Conservation (phyloP, 1,140 invertebrate genomes). For the Zaprionus taronus region DNA sequence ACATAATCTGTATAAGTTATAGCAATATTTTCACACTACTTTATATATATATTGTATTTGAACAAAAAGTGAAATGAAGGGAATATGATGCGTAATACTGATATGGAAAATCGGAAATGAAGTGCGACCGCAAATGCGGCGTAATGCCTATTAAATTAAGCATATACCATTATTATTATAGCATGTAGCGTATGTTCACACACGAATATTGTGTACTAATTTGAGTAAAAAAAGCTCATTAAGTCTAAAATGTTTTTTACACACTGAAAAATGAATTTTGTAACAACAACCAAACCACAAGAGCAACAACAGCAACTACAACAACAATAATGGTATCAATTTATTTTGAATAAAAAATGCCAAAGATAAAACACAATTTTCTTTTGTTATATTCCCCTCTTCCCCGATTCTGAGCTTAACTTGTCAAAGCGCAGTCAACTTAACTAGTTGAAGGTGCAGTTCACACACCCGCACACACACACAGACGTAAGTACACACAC, state of each 20-base stretch:
- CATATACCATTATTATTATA: conserved; percentile 41
- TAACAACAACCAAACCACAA: conserved; percentile 24
- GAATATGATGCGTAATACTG: neutral
- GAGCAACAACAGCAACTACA: conserved; percentile 34
- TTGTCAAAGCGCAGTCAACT: neutral
- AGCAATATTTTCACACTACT: conserved; percentile 54
- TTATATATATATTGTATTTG: conserved; percentile 8
- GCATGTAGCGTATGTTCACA: conserved; percentile 59
- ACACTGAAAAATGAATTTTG: conserved; percentile 61
- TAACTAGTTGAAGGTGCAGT: neutral
- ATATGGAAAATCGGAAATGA: conserved; percentile 26
- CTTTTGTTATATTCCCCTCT: neutral
- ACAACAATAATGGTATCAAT: conserved; percentile 67
- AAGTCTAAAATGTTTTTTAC: conserved; percentile 63
- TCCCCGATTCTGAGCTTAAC: neutral
- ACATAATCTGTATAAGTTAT: conserved; percentile 55
- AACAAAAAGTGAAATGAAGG: neutral
- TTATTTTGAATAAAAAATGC: conserved; percentile 81
- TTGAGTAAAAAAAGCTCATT: conserved; percentile 67
- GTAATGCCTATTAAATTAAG: conserved; percentile 74
- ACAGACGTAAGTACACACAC: conserved; percentile 14
- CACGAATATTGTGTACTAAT: conserved; percentile 46
- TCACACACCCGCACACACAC: neutral
- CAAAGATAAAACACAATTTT: conserved; percentile 61
- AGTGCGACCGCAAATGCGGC: conserved; percentile 51